Evolutionary conservation across 2,797 vertebrate species (phyloP).

Genomic region (Galago senegalensis): DNA sequence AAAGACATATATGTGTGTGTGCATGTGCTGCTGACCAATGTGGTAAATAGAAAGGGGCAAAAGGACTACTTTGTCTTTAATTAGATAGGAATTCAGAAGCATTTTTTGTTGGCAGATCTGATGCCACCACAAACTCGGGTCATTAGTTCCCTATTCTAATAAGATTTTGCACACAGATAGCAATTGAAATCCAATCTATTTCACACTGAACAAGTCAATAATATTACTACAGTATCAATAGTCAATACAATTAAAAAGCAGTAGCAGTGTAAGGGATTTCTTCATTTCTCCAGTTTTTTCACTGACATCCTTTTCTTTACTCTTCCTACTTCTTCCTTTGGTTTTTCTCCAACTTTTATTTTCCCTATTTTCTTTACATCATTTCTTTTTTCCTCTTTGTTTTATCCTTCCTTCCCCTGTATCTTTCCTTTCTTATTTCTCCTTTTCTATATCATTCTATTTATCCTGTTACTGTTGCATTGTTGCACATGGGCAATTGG

Average conservation of each 20-base stretch:
- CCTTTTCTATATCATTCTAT: slow-evolving; percentile 21
- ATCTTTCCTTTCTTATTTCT: slow-evolving; percentile 52
- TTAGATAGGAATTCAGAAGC: slow-evolving; percentile 82
- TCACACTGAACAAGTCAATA: slow-evolving; percentile 69
- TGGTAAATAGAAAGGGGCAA: slow-evolving; percentile 52
- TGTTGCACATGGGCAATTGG: slow-evolving; percentile 57
- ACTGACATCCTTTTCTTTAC: background rate
- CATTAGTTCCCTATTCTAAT: slow-evolving; percentile 87
- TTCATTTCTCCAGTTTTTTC: slow-evolving; percentile 63
- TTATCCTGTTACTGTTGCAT: slow-evolving; percentile 35
- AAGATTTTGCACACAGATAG: slow-evolving; percentile 82
- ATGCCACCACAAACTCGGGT: slow-evolving; percentile 83
- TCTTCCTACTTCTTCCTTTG: slow-evolving; percentile 49
- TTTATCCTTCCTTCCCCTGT: background rate
- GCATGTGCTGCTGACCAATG: background rate
- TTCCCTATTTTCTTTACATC: background rate
- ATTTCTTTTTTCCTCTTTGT: background rate
- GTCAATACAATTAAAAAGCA: slow-evolving; percentile 85
- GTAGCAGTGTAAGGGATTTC: slow-evolving; percentile 55
- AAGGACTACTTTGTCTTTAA: slow-evolving; percentile 74
- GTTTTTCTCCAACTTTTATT: slow-evolving; percentile 27
- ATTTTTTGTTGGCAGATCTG: slow-evolving; percentile 76
- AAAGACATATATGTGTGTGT: background rate
- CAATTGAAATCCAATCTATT: slow-evolving; percentile 87
- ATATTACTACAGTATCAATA: slow-evolving; percentile 57